Evolutionary conservation across 2,888 invertebrate genomes (phyloP), one percentile per base, ranked within the genome.

Genomic region (Metopia argyrocephala): DNA sequence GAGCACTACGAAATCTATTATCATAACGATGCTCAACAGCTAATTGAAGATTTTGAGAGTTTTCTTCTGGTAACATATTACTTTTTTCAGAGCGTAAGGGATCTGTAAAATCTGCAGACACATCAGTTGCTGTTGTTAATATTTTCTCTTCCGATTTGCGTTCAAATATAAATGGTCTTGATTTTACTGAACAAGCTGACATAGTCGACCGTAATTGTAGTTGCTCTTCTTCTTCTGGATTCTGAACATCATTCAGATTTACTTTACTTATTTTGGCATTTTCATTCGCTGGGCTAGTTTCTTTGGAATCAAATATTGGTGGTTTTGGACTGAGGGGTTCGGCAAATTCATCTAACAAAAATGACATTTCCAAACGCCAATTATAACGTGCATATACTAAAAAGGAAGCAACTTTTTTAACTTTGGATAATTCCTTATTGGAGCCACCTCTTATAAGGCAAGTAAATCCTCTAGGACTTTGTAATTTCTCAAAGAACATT

Each of bases 401-500:
- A 87, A 95, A 94, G 61, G 94, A 94, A 0, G 95, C 93, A 0
- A 98, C 95, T 85, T 93, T 94, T 89, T 98, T 98, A 0, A 98
- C 94, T 87, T 94, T 93, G 9, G 93, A 92, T 6, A 98, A 91
- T 88, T 98, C 97, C n/a, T 91, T 88, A 71, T 92, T 90, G 0
- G 93, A 91, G 0, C 97, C 97, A 0, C 98, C 98, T n/a, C 97
- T 93, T 2, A 99, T 91, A 3, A 98, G 90, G 54, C 98, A 94
- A 20, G 98, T 96, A 84, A 96, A 96, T 1, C 97, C 97, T 1
- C 97, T 92, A 0, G 95, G 93, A 86, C 94, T 94, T 0, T 95
- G 94, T 84, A 98, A 95, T 5, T 97, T 97, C 90, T 98, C 98
- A 85, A 98, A 94, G 84, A 96, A 95, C 96, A 99, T 96, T 31